phyloP scores from a whole-genome alignment of 2,113 vertebrate species.

The Oncorhynchus clarkii region DNA sequence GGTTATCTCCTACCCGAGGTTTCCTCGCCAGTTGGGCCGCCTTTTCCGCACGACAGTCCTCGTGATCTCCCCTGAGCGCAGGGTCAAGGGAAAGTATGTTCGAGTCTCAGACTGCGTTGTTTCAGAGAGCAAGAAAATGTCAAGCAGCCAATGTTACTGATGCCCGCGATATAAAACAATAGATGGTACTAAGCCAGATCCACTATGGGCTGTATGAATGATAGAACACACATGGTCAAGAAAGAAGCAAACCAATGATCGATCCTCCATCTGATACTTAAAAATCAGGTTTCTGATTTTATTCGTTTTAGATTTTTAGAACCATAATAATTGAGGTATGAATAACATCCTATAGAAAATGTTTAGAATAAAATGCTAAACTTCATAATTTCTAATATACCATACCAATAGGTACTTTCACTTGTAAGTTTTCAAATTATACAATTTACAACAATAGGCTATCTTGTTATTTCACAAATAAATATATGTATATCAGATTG shows the following conservation, averaged over 20 bases:
- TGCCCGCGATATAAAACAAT: slow-evolving; percentile 63
- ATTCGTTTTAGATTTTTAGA: background rate
- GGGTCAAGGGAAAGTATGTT: slow-evolving; percentile 70
- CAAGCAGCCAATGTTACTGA: slow-evolving; percentile 36
- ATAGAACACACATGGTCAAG: too few relatives aligned
- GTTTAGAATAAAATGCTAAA: too few relatives aligned
- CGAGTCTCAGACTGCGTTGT: slow-evolving; percentile 56
- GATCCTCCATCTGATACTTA: background rate
- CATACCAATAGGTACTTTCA: too few relatives aligned
- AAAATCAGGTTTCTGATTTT: background rate
- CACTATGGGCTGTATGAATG: slow-evolving; percentile 1
- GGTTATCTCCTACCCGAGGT: slow-evolving; percentile 62
- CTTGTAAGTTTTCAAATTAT: too few relatives aligned
- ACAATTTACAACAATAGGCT: too few relatives aligned
- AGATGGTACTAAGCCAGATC: slow-evolving; percentile 54
- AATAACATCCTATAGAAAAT: too few relatives aligned
- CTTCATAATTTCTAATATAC: too few relatives aligned
- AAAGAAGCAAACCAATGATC: background rate
- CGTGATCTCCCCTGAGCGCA: slow-evolving; percentile 32
- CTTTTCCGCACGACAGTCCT: slow-evolving; percentile 72
- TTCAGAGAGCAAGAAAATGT: slow-evolving; percentile 39
- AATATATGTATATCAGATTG: too few relatives aligned
- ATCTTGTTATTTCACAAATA: too few relatives aligned
- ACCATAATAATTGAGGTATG: background rate
- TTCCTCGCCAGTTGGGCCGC: slow-evolving; percentile 79